phyloP scores from a whole-genome alignment of 2,113 vertebrate species.

The Nerophis ophidion region DNA sequence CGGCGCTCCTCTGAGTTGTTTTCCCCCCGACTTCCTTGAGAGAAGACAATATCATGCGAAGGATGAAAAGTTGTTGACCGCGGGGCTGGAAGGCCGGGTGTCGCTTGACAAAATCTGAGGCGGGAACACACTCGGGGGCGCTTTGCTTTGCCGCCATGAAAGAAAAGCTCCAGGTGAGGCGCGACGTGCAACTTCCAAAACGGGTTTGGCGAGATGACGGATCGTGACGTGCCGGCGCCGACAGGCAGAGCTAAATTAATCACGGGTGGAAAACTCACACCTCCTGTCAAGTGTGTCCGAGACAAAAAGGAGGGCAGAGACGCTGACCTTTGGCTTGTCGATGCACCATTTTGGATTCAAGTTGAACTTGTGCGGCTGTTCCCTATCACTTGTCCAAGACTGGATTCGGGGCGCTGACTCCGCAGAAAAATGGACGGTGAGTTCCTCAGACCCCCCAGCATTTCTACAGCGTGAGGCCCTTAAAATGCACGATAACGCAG shows the following conservation, averaged over 20 bases:
- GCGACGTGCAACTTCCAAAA: conserved; percentile 8
- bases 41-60: conserved; percentile 24
- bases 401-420: no score
- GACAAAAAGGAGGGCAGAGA: conserved; percentile 41
- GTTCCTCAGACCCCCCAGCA: no score
- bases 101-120: conserved; percentile 24
- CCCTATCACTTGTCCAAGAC: no score
- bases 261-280: conserved; percentile 55
- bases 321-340: conserved; percentile 31
- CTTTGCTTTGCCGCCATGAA: conserved; percentile 2
- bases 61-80: conserved; percentile 13
- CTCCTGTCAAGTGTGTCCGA: conserved; percentile 53
- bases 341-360: no score
- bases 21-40: conserved; percentile 26
- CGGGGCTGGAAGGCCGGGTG: conserved; percentile 17
- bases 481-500: no score
- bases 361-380: no score
- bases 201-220: conserved; percentile 4
- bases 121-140: conserved; percentile 8
- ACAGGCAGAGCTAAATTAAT: conserved; percentile 47
- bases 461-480: no score
- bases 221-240: conserved; percentile 29
- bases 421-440: no score
- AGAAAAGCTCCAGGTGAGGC: conserved; percentile 34
- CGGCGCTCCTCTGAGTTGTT: conserved; percentile 25